Base-by-base conservation (phyloP, 2,888 invertebrate species). In the Anthrax anthrax region DNA sequence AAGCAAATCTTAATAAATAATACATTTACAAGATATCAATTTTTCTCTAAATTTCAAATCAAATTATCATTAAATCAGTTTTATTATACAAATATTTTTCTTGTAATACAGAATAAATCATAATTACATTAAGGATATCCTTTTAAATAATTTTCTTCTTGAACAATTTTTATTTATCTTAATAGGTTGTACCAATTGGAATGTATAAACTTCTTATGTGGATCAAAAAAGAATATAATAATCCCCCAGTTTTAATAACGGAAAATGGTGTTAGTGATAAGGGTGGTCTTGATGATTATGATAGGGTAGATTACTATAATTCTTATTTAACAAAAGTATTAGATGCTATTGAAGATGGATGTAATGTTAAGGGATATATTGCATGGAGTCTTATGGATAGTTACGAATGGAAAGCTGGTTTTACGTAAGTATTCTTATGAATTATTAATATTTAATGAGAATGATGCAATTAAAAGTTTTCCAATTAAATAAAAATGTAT, bases 311-410 rank as follows among this genome's bases (percentile, higher is more conserved):
- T 48, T 79, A 75, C 58, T 68, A 73, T 3, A 70, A 74, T 44
- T 55, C 55, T 5, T 69, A 69, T 43, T 55, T 69, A 39, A 61
- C 59, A 18, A 46, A 54, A 9, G 61, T 66, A n/a, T 55, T 67
- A 42, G 63, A 67, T 52, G 67, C 69, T 39, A 62, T 80, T 0
- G 67, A 72, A 36, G 78, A 80, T 58, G 72, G 72, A 0, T 78
- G 76, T 51, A 69, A 70, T 43, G 72, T 82, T 1, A 60, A 69
- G 10, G 83, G 79, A 0, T 89, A 86, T 58, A 76, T 81, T 0
- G 76, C 78, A 46, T 87, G 87, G 85, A 81, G 81, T 52, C 64
- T 89, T 16, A 72, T 88, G 65, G 88, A 90, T 58, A 84, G 84
- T 59, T 84, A 81, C 63, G 87, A 89, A 62, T 88, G 87, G 87